A percentile compares a stretch with the other conserved stretches of the same genome.
Conservation (phyloP, 1,140 invertebrate genomes). For the Formica exsecta region DNA sequence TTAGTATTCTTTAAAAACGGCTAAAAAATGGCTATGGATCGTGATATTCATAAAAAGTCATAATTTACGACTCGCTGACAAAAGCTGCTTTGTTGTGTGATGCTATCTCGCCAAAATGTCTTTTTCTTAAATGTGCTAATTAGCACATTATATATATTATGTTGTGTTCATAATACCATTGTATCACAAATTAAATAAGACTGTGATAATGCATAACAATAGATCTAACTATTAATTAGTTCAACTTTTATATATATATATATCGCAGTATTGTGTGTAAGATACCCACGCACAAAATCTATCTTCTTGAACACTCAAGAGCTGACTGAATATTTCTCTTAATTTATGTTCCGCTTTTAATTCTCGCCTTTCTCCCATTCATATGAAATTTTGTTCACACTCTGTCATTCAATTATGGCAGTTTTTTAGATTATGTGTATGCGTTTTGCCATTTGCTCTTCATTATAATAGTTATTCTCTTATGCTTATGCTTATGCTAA, state of each 20-base stretch:
- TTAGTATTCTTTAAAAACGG: not conserved
- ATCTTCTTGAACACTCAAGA: slow-evolving; percentile 7
- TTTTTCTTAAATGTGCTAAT: slow-evolving; percentile 5
- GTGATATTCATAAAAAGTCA: slow-evolving; percentile 23
- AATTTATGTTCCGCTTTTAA: slow-evolving; percentile 1
- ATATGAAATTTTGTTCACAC: slow-evolving; percentile 16
- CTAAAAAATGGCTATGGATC: slow-evolving; percentile 7
- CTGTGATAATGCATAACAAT: slow-evolving; percentile 14
- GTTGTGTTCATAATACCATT: not conserved
- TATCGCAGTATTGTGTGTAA: slow-evolving; percentile 50
- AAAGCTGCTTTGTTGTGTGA: not conserved
- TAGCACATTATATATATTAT: not conserved
- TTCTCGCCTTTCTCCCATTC: not conserved
- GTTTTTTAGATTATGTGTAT: slow-evolving; percentile 36
- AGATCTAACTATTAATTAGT: slow-evolving; percentile 8
- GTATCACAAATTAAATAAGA: slow-evolving; percentile 52
- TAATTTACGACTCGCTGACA: not conserved
- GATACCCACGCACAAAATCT: slow-evolving; percentile 5
- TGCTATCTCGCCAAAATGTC: not conserved
- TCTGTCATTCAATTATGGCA: slow-evolving; percentile 43
- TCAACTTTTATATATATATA: slow-evolving; percentile 12
- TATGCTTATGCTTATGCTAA: slow-evolving; percentile 24
- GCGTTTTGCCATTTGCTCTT: slow-evolving; percentile 19
- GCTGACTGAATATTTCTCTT: not conserved
- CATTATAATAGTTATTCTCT: slow-evolving; percentile 5